These are phyloP conservation scores for Saccopteryx leptura DNA, from an alignment of 2,113 vertebrate genomes.

Conservation along the genomic window DNA sequence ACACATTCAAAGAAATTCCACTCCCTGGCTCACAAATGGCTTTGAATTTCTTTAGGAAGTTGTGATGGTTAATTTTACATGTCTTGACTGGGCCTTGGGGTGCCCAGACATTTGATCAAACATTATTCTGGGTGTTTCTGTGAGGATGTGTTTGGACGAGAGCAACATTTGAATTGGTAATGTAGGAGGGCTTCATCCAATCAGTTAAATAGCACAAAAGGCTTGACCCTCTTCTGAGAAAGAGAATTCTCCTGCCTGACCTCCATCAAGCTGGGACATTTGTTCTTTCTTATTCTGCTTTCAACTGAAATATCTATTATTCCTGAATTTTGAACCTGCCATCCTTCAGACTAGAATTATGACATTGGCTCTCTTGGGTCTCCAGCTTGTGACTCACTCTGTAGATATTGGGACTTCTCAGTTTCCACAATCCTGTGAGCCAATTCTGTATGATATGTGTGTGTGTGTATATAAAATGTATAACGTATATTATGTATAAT, in stretches of 20 bases:
- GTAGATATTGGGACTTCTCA: neutral
- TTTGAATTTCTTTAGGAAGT: slow-evolving; percentile 46
- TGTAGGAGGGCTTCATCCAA: neutral
- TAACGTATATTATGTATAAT: neutral
- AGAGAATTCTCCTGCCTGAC: neutral
- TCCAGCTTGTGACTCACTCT: neutral
- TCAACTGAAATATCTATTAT: neutral
- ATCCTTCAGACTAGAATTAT: neutral
- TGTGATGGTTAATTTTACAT: slow-evolving; percentile 35
- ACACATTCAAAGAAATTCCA: neutral
- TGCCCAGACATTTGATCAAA: slow-evolving; percentile 36
- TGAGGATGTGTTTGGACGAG: neutral
- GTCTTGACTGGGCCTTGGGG: neutral
- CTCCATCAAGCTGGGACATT: neutral
- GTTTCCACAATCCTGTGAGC: neutral
- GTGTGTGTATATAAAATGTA: too few relatives aligned
- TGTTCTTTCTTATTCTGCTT: neutral
- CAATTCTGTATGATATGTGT: neutral
- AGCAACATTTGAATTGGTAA: neutral
- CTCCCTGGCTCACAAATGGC: neutral
- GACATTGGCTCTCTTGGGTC: neutral
- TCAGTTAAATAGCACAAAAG: neutral
- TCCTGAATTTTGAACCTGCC: neutral
- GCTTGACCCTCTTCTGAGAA: neutral
- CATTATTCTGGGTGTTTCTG: neutral